Percentiles rank a stretch among this genome's conserved stretches.
Evolutionary conservation across 2,113 vertebrate species (phyloP).

Genomic region (Fulmarus glacialis): DNA sequence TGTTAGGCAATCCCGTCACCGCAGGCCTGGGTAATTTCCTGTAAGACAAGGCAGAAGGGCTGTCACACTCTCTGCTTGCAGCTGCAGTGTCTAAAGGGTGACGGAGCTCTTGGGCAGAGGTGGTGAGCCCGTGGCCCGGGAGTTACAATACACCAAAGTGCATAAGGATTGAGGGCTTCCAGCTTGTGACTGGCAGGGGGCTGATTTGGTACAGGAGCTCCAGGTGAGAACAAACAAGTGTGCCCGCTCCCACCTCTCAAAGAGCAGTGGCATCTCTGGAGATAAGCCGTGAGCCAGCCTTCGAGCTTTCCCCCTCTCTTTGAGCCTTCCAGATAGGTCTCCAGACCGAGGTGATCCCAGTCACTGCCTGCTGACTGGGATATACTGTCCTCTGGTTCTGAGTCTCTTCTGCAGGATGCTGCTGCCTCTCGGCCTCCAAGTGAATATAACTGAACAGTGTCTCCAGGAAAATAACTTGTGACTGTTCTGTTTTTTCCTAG

Average conservation of each 20-base stretch:
- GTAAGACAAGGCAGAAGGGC: background rate
- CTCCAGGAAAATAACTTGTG: background rate
- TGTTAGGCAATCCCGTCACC: background rate
- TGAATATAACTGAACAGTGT: background rate
- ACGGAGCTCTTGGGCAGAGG: background rate
- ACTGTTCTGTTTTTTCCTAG: conserved; percentile 49
- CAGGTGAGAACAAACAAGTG: background rate
- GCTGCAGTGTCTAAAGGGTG: background rate
- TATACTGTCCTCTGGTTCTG: background rate
- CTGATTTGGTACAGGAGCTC: background rate
- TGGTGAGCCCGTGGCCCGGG: fast-evolving
- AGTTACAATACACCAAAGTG: background rate
- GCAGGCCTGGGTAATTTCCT: background rate
- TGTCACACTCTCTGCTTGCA: background rate
- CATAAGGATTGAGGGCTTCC: fast-evolving
- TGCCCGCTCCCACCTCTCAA: background rate
- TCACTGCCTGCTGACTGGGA: background rate
- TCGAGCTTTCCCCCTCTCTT: background rate
- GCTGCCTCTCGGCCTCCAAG: background rate
- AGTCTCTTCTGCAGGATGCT: background rate
- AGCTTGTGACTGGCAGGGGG: background rate
- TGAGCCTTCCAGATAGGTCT: background rate
- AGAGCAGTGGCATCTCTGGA: background rate
- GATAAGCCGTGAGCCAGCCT: background rate
- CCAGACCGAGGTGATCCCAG: background rate